phyloP scores from a whole-genome alignment of 2,888 invertebrate species.

The Petrolisthes manimaculis region DNA sequence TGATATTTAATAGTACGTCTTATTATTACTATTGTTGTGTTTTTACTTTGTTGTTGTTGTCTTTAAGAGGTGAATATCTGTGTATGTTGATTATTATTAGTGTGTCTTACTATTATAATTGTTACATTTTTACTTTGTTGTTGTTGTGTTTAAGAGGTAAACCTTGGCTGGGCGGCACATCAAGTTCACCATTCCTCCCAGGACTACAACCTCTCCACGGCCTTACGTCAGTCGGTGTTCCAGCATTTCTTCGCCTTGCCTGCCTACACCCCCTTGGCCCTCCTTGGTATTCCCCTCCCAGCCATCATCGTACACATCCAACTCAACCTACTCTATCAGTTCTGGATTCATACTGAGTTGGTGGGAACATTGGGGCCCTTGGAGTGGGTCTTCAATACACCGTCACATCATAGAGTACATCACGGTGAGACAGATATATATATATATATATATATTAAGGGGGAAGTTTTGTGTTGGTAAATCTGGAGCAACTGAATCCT shows the following conservation, averaged over 20 bases:
- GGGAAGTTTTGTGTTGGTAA: too few species aligned
- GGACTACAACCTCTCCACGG: conserved; percentile 88
- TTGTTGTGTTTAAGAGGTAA: too few species aligned
- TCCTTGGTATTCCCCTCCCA: conserved; percentile 81
- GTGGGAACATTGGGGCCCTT: conserved; percentile 84
- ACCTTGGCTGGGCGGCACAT: conserved; percentile 89
- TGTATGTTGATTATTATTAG: too few species aligned
- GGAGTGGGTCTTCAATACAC: conserved; percentile 88
- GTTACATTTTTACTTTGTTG: too few species aligned
- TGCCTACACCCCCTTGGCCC: conserved; percentile 73
- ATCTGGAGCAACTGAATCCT: too few species aligned
- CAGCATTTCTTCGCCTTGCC: conserved; percentile 71
- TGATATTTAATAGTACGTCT: too few species aligned
- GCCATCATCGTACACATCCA: conserved; percentile 87
- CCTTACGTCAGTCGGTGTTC: conserved; percentile 82
- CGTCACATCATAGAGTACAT: conserved; percentile 89
- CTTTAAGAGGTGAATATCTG: too few species aligned
- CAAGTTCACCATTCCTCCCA: conserved; percentile 93
- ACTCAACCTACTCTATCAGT: conserved; percentile 90
- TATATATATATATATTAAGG: too few species aligned
- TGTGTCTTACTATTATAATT: too few species aligned
- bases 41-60: too few species aligned
- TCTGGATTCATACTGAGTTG: conserved; percentile 92
- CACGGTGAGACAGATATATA: conserved; percentile 78
- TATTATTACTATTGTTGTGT: too few species aligned